Base-by-base conservation (phyloP, 2,888 invertebrate species). In the Pristionchus maxplancki region DNA sequence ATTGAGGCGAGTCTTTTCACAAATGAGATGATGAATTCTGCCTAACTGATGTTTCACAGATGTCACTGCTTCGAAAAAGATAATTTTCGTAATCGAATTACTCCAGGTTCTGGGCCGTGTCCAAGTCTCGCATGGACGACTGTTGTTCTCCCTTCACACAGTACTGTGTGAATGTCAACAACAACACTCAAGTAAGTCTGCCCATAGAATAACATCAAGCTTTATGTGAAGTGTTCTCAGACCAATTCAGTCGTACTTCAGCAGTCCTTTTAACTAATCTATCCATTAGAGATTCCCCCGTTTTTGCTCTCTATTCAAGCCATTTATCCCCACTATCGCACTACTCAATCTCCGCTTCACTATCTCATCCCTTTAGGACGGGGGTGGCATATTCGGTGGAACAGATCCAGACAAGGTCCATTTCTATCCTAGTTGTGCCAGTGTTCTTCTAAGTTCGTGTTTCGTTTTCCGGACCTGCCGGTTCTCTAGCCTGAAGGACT, bases 131-230 rank as follows among this genome's bases (percentile, higher is more conserved):
- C 40, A 94, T 94, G 93, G 94, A 94, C 88, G 93, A 94, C 48
- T 94, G 94, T 88, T 94, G 94, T 89, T 93, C 93, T 3, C 94
- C 94, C 13, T 94, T 94, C 88, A 90, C 94, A 24, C 94, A 94
- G 87, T 94, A 93, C 89, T 92, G 92, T 89, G 90, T 92, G 50
- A 90, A 90, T 0, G 88, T 90, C 50, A 44, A 82, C 67, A 50
- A 40, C 34, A 37, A 58, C 40, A 34, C 62, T 50, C 82, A 88
- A 24, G 82, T 88, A 53, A 50, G 78, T 20, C 31, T 67, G 34
- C 31, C 64, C 20, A 5, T 34, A 34, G 31, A 17, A 8, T 58
- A 58, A 58, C n/a, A 13, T 34, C 31, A 34, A 67, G 58, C 58
- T 58, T 58, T 8, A 58, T 58, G 67, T 67, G 67, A 15, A 44